phyloP scores from a whole-genome alignment of 2,113 vertebrate species.

The Isurus oxyrinchus region DNA sequence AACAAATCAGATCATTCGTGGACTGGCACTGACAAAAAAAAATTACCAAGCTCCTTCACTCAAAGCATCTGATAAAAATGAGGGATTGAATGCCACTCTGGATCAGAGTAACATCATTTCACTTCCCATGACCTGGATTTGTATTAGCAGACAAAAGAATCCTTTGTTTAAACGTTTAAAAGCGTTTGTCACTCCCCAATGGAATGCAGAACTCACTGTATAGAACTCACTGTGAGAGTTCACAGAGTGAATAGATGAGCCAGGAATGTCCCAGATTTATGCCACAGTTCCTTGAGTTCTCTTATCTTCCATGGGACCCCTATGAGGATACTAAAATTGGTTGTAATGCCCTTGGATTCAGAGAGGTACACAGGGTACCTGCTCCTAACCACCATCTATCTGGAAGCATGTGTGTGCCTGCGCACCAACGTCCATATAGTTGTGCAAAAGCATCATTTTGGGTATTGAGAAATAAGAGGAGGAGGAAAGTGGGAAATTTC shows the following conservation, averaged over 20 bases:
- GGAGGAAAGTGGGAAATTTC: background rate
- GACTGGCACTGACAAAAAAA: background rate
- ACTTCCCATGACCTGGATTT: background rate
- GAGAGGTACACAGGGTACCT: background rate
- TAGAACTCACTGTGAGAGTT: background rate
- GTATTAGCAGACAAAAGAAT: background rate
- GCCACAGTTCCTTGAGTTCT: background rate
- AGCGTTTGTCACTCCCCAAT: background rate
- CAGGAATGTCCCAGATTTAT: background rate
- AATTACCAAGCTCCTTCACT: background rate
- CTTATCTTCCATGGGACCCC: background rate
- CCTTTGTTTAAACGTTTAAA: background rate
- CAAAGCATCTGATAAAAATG: background rate
- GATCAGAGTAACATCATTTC: background rate
- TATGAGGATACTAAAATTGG: background rate
- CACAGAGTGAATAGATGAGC: background rate
- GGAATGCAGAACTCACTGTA: background rate
- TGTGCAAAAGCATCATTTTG: background rate
- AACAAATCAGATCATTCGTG: background rate
- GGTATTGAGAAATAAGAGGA: background rate
- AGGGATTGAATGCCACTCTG: background rate
- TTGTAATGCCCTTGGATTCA: background rate
- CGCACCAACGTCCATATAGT: background rate
- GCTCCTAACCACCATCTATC: background rate
- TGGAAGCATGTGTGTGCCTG: background rate